A percentile compares a stretch with the other conserved stretches of the same genome.
Conservation (phyloP, 2,888 invertebrate species). For the Eubasilissa splendida region DNA sequence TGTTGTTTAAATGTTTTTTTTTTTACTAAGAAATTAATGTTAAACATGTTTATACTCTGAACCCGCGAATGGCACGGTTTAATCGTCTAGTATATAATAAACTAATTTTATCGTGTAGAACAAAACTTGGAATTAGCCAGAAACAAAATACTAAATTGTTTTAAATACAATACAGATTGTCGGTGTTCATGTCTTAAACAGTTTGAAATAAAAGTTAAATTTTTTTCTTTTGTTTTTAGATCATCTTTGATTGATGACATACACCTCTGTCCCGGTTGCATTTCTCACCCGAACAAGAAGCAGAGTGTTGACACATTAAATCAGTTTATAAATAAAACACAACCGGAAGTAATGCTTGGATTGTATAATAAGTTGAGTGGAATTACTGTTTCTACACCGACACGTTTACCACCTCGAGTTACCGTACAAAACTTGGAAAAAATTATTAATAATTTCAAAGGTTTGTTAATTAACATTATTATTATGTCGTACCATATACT, state of each 20-base stretch:
- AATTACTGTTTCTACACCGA: constrained; percentile 68
- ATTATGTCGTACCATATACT: not conserved
- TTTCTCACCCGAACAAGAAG: constrained; percentile 67
- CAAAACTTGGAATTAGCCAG: too few relatives aligned
- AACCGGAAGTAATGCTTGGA: constrained; percentile 72
- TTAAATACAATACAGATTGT: too few relatives aligned
- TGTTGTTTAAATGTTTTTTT: too few relatives aligned
- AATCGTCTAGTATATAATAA: too few relatives aligned
- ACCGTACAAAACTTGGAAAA: constrained; percentile 71
- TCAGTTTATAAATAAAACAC: constrained; percentile 70
- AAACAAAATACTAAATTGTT: too few relatives aligned
- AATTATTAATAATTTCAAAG: constrained; percentile 67
- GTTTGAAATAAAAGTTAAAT: not conserved
- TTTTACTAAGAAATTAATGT: too few relatives aligned
- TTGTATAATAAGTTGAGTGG: constrained; percentile 70
- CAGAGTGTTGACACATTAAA: constrained; percentile 67
- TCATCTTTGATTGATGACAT: constrained; percentile 65
- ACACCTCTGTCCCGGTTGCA: constrained; percentile 67
- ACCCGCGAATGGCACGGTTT: too few relatives aligned
- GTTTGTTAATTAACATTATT: constrained; percentile 59
- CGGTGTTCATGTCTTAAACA: too few relatives aligned
- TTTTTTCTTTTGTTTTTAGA: constrained; percentile 59
- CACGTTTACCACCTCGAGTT: constrained; percentile 67
- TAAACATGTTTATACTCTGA: too few relatives aligned
- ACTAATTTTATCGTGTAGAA: too few relatives aligned